These are phyloP conservation scores for Tragopan temminckii DNA, from an alignment of 2,797 vertebrate species.

Conservation along the genomic window DNA sequence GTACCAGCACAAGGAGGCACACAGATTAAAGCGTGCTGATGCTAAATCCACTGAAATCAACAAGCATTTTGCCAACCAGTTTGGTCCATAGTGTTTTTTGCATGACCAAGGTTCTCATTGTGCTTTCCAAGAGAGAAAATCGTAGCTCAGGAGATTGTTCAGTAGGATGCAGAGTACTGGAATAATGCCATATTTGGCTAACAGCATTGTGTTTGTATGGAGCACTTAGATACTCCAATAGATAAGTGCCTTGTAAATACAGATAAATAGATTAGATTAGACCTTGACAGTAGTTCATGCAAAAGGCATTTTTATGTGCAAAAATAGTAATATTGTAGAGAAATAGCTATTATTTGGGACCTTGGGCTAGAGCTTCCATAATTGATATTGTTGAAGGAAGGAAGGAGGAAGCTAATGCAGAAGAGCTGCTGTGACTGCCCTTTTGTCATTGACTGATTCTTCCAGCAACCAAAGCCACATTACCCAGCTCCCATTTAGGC, in stretches of 20 bases:
- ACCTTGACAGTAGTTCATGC: conserved; percentile 69
- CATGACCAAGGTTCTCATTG: fast-evolving
- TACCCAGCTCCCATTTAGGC: conserved; percentile 43
- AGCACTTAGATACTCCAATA: conserved; percentile 51
- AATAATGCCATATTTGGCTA: background rate
- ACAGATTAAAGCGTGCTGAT: background rate
- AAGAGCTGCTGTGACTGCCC: conserved; percentile 50
- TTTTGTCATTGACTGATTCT: conserved; percentile 69
- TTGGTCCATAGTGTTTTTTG: background rate
- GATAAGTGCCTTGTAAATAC: conserved; percentile 72
- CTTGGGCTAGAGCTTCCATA: conserved; percentile 60
- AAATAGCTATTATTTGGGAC: conserved; percentile 67
- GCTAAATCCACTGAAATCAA: background rate
- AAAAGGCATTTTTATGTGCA: conserved; percentile 67
- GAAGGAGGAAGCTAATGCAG: conserved; percentile 63
- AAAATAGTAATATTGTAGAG: conserved; percentile 62
- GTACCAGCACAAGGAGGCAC: background rate
- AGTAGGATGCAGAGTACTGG: background rate
- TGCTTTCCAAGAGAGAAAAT: background rate
- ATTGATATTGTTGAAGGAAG: conserved; percentile 63
- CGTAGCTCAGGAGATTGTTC: conserved; percentile 18
- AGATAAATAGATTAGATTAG: conserved; percentile 71
- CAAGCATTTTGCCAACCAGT: background rate
- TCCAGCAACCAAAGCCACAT: conserved; percentile 22
- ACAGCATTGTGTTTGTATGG: conserved; percentile 1